Base-by-base conservation (phyloP, 2,113 vertebrate genomes). In the Corapipo altera region DNA sequence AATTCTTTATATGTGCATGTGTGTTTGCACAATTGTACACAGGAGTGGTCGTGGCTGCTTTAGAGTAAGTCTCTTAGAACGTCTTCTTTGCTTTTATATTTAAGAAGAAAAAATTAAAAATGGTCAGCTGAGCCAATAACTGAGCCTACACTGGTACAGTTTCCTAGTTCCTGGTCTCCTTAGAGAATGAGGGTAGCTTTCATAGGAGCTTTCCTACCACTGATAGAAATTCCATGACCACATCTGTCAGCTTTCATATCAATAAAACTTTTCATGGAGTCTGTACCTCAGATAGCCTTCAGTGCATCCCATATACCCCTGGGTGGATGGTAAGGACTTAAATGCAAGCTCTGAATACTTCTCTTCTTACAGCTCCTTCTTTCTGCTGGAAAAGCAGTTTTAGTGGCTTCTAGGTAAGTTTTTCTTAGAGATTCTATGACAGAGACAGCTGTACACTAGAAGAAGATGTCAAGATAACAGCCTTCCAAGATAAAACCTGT, bases 401-500 rank as follows among this genome's bases (percentile, higher is more conserved):
- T 65, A 77, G 26, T 49, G 62, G 14, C 26, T 93, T 78, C 49
- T 51, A 82, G 24, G 27, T 44, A 72, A 62, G 13, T 23, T 91
- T 77, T 78, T 78, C 57, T 22, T 75, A 12, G 62, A 39, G 35
- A 79, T 46, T 77, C 30, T 62, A 12, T 33, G 39, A 59, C 69
- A 89, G 5, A 87, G 52, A 58, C 35, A 86, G 87, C 35, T 51
- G 18, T 33, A 76, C 33, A 54, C 28, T 76, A 27, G 26, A 54
- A 74, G 44, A 88, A 57, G 37, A 82, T 65, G 37, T 64, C 35
- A 87, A 41, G 52, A 65, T 44, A 94, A 41, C 13, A 89, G 19
- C 12, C 28, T 52, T 95, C 67, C 73, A 82, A 85, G 88, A 84
- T 41, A 59, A 82, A 94, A 75, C 28, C 23, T 61, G 49, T 61